phyloP scores from a whole-genome alignment of 1,140 invertebrate genomes.

The Drosophila bipectinata region DNA sequence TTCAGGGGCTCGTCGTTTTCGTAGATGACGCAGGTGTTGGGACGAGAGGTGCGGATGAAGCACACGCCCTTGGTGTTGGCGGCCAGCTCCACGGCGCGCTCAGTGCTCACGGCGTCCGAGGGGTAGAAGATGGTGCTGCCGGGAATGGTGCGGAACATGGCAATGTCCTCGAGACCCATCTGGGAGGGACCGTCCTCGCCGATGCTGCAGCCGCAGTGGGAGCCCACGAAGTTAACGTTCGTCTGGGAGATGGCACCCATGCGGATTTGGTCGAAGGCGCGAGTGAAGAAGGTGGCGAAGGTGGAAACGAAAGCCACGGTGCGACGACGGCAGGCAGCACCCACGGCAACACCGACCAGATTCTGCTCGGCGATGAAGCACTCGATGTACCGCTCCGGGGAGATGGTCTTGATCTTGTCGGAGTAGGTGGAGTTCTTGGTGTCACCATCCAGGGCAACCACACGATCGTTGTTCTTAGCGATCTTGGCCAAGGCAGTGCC shows the following conservation, averaged over 20 bases:
- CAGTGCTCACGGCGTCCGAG: slow-evolving; percentile 96
- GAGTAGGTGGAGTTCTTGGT: slow-evolving; percentile 99
- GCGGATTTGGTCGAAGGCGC: slow-evolving; percentile 98
- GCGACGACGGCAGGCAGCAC: slow-evolving; percentile 94
- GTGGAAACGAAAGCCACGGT: slow-evolving; percentile 97
- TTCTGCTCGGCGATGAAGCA: slow-evolving; percentile 99
- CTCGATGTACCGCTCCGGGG: slow-evolving; percentile 94
- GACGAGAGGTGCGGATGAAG: slow-evolving; percentile 97
- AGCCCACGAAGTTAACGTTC: slow-evolving; percentile 97
- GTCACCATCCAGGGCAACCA: slow-evolving; percentile 97
- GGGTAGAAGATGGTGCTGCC: slow-evolving; percentile 98
- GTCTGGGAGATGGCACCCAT: slow-evolving; percentile 99
- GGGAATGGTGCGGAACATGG: slow-evolving; percentile 97
- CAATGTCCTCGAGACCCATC: slow-evolving; percentile 99
- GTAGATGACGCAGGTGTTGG: slow-evolving; percentile 95
- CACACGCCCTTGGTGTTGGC: slow-evolving; percentile 98
- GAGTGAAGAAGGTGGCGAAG: slow-evolving; percentile 98
- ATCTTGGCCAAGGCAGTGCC: slow-evolving; percentile 96
- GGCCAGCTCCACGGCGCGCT: slow-evolving; percentile 97
- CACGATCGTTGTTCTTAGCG: slow-evolving; percentile 91
- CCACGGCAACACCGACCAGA: slow-evolving; percentile 97
- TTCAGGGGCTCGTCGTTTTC: slow-evolving; percentile 93
- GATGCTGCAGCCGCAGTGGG: slow-evolving; percentile 98
- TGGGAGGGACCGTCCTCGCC: slow-evolving; percentile 99
- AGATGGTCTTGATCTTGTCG: slow-evolving; percentile 93